A percentile compares a stretch with the other conserved stretches of the same genome.
Conservation (phyloP, 2,113 vertebrate genomes). For the pig (Sus scrofa) region T2T-Sscrofa CM000812.6:129941501-129942000, state of each 20-base stretch:
- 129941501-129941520: not conserved
- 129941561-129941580: slow-evolving; percentile 55
- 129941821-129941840: not conserved
- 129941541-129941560: not conserved
- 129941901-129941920: not conserved
- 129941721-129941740: not conserved
- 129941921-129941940: not conserved
- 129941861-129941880: not conserved
- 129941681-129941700: not conserved
- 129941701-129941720: slow-evolving; percentile 51
- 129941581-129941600: slow-evolving; percentile 23
- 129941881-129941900: not conserved
- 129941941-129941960: not conserved
- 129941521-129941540: not conserved
- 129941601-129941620: slow-evolving; percentile 39
- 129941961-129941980: not conserved
- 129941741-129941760: slow-evolving; percentile 53
- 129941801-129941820: not conserved
- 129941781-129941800: not conserved
- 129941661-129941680: not conserved
- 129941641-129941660: not conserved
- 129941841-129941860: not conserved
- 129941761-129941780: slow-evolving; percentile 40
- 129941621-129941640: slow-evolving; percentile 51
- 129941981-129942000: not conserved